Evolutionary conservation across 2,888 invertebrate genomes (phyloP), one percentile per base, ranked within the genome.

Genomic region (Brachypalpus laphriformis): DNA sequence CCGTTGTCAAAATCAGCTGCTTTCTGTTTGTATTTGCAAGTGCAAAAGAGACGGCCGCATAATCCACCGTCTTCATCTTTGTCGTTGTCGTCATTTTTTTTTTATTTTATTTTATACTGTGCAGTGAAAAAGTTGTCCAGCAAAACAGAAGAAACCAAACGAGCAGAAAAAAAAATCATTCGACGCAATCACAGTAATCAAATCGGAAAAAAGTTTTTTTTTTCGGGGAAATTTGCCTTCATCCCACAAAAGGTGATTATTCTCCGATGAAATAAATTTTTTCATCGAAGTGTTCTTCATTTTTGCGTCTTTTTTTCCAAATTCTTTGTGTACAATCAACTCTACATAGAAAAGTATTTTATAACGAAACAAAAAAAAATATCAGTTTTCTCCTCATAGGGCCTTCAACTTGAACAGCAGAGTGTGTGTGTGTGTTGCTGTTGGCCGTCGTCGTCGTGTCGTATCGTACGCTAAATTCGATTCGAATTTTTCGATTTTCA

Each of bases 1-100:
- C 56, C 18, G 56, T 71, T 83, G 86, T 87, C 86, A 87, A 83
- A 86, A 82, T 71, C 87, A 87, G 87, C 87, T 87, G 87, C 63
- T 83, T 80, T 87, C 77, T 87, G 86, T 87, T 87, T 74, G 80
- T 49, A 76, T 80, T 68, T 54, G 54, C 45, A 75, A 80, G 85
- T 71, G 81, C 22, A 85, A 85, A 49, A 31, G 76, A 76, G 81
- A 81, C 18, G 11, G 54, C 51, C 20, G 42, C 72, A 56, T 54
- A 16, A 45, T 49, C 20, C 61, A 65, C 61, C 59, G 78, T 80
- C 54, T 66, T 47, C 37, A 40, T 74, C 68, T 65, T 75, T 18
- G 80, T 70, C 49, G 63, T 37, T 37, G 37, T n/a, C 40, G 51
- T 47, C 37, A 42, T 68, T 51, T 40, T 70, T 65, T 57, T 85